These are phyloP conservation scores for Pogonomyrmex californicus DNA, from an alignment of 1,140 invertebrate species.

Conservation along the genomic window DNA sequence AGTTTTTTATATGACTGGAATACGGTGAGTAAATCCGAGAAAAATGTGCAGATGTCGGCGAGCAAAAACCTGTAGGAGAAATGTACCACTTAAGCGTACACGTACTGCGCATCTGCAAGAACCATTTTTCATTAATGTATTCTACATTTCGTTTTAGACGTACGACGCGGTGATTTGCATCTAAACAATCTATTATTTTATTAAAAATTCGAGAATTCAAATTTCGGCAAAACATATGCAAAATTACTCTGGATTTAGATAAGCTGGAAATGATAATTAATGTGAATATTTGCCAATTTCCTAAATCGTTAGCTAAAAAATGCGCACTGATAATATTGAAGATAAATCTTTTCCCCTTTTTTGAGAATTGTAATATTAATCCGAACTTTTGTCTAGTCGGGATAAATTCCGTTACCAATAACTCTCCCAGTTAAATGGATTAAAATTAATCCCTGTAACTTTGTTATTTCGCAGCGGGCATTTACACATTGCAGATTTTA, in stretches of 20 bases:
- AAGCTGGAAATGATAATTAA: not conserved
- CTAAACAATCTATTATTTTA: slow-evolving; percentile 11
- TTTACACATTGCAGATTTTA: slow-evolving; percentile 62
- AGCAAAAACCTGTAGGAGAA: slow-evolving; percentile 54
- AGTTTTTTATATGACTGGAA: slow-evolving; percentile 17
- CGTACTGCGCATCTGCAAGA: slow-evolving; percentile 50
- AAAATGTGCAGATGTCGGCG: slow-evolving; percentile 49
- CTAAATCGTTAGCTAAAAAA: not conserved
- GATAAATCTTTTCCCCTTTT: not conserved
- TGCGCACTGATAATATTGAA: not conserved
- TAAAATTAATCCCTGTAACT: slow-evolving; percentile 29
- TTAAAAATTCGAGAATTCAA: slow-evolving; percentile 11
- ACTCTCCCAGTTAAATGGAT: not conserved
- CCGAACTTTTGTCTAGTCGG: not conserved
- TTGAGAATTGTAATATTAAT: not conserved
- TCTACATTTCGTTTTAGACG: slow-evolving; percentile 38
- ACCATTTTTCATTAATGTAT: slow-evolving; percentile 57
- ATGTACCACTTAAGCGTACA: slow-evolving; percentile 62
- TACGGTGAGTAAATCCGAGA: slow-evolving; percentile 39
- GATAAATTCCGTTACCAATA: not conserved
- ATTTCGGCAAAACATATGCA: not conserved
- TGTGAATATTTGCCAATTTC: not conserved
- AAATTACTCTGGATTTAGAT: not conserved
- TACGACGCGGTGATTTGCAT: slow-evolving; percentile 12
- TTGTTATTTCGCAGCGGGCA: slow-evolving; percentile 23